phyloP scores from a whole-genome alignment of 2,797 vertebrate species.

The Glossophaga mutica region DNA sequence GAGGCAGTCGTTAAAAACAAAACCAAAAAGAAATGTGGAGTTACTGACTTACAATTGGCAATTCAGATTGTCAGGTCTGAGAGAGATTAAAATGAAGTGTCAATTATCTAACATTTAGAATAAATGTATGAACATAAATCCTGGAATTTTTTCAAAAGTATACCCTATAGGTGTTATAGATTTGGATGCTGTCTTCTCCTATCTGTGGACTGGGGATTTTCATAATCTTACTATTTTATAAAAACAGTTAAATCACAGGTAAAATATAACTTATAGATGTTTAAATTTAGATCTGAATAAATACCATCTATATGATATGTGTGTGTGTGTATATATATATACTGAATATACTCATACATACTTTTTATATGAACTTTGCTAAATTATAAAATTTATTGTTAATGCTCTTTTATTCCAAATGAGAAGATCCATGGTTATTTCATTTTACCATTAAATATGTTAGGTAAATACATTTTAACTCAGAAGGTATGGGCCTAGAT shows the following conservation, averaged over 20 bases:
- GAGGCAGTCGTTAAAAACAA: not conserved
- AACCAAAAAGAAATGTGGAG: not conserved
- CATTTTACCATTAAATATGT: not conserved
- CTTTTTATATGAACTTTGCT: not conserved
- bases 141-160: slow-evolving; percentile 1
- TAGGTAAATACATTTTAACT: not conserved
- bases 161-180: not conserved
- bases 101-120: slow-evolving; percentile 20
- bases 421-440: not conserved
- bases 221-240: slow-evolving; percentile 34
- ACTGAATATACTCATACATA: not conserved
- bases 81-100: slow-evolving; percentile 49
- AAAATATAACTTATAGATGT: not conserved
- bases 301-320: not conserved
- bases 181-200: slow-evolving; percentile 27
- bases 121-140: slow-evolving; percentile 18
- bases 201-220: not conserved
- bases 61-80: not conserved
- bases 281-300: slow-evolving; percentile 18
- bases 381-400: not conserved
- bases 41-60: not conserved
- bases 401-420: not conserved
- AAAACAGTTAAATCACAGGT: not conserved
- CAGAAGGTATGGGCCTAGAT: not conserved
- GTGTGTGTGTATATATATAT: too few species aligned